Evolutionary conservation across 2,888 invertebrate genomes (phyloP).

Genomic region (Pantelozetes paolii): DNA sequence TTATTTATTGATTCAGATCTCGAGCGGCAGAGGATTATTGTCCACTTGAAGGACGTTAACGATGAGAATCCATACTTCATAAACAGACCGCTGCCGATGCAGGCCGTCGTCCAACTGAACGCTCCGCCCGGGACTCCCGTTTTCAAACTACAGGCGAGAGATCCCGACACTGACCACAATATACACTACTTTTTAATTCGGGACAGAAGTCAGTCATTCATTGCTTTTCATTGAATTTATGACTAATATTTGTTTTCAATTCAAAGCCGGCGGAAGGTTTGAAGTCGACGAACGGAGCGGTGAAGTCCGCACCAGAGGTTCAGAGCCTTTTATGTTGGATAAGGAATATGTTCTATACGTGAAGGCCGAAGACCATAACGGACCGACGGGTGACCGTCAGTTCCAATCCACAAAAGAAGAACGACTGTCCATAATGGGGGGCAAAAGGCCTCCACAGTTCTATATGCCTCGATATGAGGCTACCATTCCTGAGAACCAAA

Average conservation of each 20-base stretch:
- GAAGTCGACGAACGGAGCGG: constrained; percentile 87
- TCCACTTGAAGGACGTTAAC: constrained; percentile 91
- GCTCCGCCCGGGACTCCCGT: constrained; percentile 92
- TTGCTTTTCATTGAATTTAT: background rate
- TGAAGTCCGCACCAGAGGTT: constrained; percentile 83
- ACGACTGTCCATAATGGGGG: constrained; percentile 89
- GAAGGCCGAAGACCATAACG: constrained; percentile 92
- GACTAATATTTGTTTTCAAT: constrained; percentile 32
- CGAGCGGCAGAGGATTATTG: constrained; percentile 89
- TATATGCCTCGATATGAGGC: constrained; percentile 91
- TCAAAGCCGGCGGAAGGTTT: constrained; percentile 63
- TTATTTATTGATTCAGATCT: constrained; percentile 56
- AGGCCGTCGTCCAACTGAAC: constrained; percentile 91
- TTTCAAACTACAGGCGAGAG: constrained; percentile 92
- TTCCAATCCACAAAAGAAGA: constrained; percentile 89
- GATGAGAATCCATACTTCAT: constrained; percentile 96
- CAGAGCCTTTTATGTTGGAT: constrained; percentile 85
- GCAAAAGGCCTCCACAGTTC: constrained; percentile 94
- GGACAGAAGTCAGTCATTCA: constrained; percentile 63
- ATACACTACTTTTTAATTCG: constrained; percentile 93
- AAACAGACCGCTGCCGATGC: constrained; percentile 93
- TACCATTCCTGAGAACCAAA: constrained; percentile 93
- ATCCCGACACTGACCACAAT: constrained; percentile 92
- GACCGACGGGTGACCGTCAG: constrained; percentile 79
- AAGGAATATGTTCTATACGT: constrained; percentile 95